Conservation (phyloP, 2,113 vertebrate species). For the Hyperopisus bebe region DNA sequence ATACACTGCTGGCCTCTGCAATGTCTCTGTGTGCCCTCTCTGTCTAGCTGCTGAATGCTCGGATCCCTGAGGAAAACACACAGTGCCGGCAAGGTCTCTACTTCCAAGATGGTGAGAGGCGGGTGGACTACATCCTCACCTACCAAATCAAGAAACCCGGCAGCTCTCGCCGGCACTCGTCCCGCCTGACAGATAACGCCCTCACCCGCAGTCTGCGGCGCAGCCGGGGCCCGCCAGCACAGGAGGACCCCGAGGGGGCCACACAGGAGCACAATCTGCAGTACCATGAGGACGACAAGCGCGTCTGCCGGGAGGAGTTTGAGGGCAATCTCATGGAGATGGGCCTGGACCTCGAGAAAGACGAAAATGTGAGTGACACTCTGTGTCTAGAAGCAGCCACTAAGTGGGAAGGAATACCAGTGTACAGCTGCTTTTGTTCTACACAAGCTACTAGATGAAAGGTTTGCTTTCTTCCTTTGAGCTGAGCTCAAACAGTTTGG, state of each 20-base stretch:
- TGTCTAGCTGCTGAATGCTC: slow-evolving; percentile 75
- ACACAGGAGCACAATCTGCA: slow-evolving; percentile 52
- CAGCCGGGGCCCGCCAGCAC: slow-evolving; percentile 29
- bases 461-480: slow-evolving; percentile 17
- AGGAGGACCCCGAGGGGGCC: slow-evolving; percentile 41
- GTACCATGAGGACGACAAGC: slow-evolving; percentile 80
- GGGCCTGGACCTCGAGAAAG: slow-evolving; percentile 86
- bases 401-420: neutral
- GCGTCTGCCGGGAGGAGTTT: slow-evolving; percentile 77
- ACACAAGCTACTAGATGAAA: neutral
- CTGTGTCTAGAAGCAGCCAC: neutral
- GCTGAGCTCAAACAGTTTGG: slow-evolving; percentile 31
- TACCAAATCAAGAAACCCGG: slow-evolving; percentile 80
- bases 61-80: slow-evolving; percentile 73
- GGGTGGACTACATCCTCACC: slow-evolving; percentile 86
- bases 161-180: slow-evolving; percentile 44
- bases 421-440: neutral
- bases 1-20: slow-evolving; percentile 7
- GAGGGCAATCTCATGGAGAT: slow-evolving; percentile 82
- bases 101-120: slow-evolving; percentile 84
- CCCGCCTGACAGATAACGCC: slow-evolving; percentile 56
- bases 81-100: slow-evolving; percentile 78
- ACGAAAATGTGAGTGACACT: slow-evolving; percentile 73
- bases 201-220: slow-evolving; percentile 49
- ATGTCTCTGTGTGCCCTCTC: slow-evolving; percentile 5